Evolutionary conservation across 2,797 vertebrate species (phyloP).

Genomic region (Gymnoscopelus microlampas): DNA sequence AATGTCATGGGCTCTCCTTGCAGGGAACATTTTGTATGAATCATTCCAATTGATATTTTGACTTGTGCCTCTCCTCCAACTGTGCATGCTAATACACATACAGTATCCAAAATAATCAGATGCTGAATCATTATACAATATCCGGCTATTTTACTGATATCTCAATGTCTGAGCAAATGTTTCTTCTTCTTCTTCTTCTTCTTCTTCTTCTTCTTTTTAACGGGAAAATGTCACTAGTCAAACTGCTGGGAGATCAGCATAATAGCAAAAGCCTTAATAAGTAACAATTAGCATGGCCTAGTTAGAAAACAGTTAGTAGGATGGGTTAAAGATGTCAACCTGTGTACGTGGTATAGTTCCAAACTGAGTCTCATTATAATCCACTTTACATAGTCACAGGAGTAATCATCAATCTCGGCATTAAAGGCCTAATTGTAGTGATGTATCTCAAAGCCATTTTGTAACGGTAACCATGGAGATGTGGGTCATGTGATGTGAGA

Average conservation of each 20-base stretch:
- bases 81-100: no score
- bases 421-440: slow-evolving; percentile 24
- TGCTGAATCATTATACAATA: no score
- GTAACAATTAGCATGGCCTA: slow-evolving; percentile 72
- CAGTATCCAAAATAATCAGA: no score
- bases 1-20: not conserved
- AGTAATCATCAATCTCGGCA: slow-evolving; percentile 29
- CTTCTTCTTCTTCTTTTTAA: slow-evolving; percentile 1
- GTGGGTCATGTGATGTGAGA: slow-evolving; percentile 74
- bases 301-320: slow-evolving; percentile 52
- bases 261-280: slow-evolving; percentile 71
- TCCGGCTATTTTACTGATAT: no score
- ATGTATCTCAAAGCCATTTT: slow-evolving; percentile 69
- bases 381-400: slow-evolving; percentile 29
- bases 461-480: slow-evolving; percentile 79
- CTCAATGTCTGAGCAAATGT: no score
- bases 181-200: not conserved
- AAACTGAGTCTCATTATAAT: slow-evolving; percentile 45
- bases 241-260: slow-evolving; percentile 24
- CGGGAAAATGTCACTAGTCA: slow-evolving; percentile 48
- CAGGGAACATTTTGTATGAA: not conserved
- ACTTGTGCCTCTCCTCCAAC: not conserved
- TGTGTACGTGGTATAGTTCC: slow-evolving; percentile 3
- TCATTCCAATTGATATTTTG: not conserved
- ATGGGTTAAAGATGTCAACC: slow-evolving; percentile 56